These are phyloP conservation scores for Diglossa cyanea DNA, from an alignment of 2,797 vertebrate species.

Conservation along the genomic window DNA sequence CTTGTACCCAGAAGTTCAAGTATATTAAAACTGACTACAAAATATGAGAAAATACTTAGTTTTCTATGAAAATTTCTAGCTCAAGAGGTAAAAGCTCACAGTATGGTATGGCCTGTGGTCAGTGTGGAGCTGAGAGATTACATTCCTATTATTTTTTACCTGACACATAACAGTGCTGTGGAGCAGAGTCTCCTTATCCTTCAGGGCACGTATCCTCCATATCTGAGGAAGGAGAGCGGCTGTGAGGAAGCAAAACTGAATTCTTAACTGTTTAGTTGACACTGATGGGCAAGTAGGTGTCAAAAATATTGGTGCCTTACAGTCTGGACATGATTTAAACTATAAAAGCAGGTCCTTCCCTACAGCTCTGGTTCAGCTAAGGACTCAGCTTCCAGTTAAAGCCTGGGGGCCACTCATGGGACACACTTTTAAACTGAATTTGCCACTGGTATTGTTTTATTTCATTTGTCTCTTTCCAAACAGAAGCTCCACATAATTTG, in stretches of 20 bases:
- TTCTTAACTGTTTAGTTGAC: not conserved
- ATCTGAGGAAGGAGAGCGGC: not conserved
- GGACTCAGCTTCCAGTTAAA: not conserved
- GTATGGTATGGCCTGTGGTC: not conserved
- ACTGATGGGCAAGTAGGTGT: not conserved
- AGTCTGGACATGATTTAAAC: not conserved
- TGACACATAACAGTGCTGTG: not conserved
- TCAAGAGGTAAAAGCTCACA: not conserved
- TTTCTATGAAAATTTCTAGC: not conserved
- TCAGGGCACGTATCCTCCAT: accelerated
- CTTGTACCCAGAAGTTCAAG: not conserved
- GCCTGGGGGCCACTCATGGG: not conserved
- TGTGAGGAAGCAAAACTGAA: not conserved
- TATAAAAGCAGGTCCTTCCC: not conserved
- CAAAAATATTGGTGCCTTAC: not conserved
- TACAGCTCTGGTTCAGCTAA: not conserved
- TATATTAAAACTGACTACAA: not conserved
- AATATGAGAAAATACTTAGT: not conserved
- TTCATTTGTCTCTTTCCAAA: not conserved
- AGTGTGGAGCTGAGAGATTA: not conserved
- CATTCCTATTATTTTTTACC: not conserved
- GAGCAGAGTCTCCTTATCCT: not conserved
- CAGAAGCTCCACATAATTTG: not conserved
- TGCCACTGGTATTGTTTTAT: not conserved
- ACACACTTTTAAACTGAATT: not conserved